A percentile compares a stretch with the other conserved stretches of the same genome.
Evolutionary conservation across 2,797 vertebrate genomes (phyloP).

Genomic region (Semaprochilodus insignis): DNA sequence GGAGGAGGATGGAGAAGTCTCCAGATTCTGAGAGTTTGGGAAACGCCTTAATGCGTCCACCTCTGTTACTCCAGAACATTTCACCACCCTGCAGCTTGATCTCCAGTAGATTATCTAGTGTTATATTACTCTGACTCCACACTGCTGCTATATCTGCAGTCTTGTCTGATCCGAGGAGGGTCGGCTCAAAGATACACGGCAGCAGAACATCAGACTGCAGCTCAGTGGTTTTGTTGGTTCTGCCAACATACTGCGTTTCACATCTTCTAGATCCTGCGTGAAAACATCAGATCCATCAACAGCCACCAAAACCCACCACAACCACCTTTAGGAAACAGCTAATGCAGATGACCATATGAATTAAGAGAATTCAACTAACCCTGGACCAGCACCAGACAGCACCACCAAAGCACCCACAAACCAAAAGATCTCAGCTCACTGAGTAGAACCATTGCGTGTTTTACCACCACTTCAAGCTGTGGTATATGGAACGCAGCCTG

Average conservation of each 20-base stretch:
- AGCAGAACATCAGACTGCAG: conserved; percentile 34
- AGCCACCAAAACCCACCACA: not conserved
- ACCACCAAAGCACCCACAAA: not conserved
- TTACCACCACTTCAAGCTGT: not conserved
- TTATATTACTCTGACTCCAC: conserved; percentile 32
- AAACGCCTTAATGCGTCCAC: not conserved
- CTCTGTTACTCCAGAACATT: not conserved
- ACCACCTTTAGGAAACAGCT: not conserved
- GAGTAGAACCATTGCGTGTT: not conserved
- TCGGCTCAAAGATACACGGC: conserved; percentile 24
- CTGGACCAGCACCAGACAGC: not conserved
- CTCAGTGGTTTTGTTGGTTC: conserved; percentile 5
- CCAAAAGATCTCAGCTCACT: not conserved
- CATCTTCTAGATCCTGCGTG: not conserved
- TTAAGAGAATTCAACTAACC: not conserved
- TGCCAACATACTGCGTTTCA: not conserved
- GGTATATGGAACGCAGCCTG: not conserved
- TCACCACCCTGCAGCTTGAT: not conserved
- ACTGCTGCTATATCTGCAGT: not conserved
- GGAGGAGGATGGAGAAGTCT: conserved; percentile 48
- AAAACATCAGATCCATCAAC: not conserved
- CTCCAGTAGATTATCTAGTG: not conserved
- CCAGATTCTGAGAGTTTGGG: not conserved
- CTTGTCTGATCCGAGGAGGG: conserved; percentile 8
- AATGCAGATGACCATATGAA: not conserved